These are phyloP conservation scores for Ranitomeya variabilis DNA, from an alignment of 2,113 vertebrate species.

Conservation along the genomic window DNA sequence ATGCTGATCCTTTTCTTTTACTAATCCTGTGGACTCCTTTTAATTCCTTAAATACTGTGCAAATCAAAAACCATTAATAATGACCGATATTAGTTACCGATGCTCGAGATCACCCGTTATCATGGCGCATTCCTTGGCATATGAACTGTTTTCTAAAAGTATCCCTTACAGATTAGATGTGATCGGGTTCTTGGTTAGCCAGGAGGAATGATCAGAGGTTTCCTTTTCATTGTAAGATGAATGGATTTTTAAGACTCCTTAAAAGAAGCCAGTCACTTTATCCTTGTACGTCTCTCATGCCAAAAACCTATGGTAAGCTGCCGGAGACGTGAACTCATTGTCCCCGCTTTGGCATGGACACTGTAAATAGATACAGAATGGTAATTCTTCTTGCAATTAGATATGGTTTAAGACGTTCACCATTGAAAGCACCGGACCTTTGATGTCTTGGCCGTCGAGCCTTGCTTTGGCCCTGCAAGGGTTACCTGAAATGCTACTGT, in stretches of 20 bases:
- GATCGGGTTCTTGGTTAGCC: not conserved
- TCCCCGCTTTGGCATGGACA: conserved; percentile 29
- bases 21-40: too few species aligned
- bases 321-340: conserved; percentile 33
- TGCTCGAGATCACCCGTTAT: not conserved
- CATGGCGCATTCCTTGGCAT: not conserved
- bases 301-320: conserved; percentile 19
- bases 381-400: conserved; percentile 48
- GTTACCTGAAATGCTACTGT: conserved; percentile 42
- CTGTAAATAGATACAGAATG: conserved; percentile 50
- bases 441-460: not conserved
- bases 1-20: too few species aligned
- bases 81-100: not conserved
- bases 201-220: conserved; percentile 18
- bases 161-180: conserved; percentile 12
- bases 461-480: conserved; percentile 2
- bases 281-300: conserved; percentile 11
- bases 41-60: not conserved
- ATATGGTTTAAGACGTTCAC: conserved; percentile 42
- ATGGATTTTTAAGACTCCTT: conserved; percentile 24
- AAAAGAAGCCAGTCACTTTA: conserved; percentile 43
- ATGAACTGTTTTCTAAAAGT: not conserved
- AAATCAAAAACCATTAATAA: not conserved
- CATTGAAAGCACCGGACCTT: conserved; percentile 6
- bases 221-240: conserved; percentile 25